Base-by-base conservation (phyloP, 2,113 vertebrate species). In the Cyanoderma ruficeps region DNA sequence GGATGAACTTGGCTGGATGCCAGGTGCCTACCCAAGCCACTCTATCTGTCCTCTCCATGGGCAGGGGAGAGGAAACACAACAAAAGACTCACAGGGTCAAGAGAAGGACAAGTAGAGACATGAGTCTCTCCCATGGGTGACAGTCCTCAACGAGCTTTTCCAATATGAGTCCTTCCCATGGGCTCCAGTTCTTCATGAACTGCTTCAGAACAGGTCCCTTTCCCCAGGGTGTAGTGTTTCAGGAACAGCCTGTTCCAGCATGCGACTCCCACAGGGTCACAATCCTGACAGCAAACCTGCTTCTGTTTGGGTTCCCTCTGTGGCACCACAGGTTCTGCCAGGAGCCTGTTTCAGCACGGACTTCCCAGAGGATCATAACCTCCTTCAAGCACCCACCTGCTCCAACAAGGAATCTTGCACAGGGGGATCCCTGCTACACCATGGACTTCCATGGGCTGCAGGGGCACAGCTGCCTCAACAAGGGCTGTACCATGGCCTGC, bases 121-220 rank as follows among this genome's bases (percentile, higher is more conserved):
- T 21, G 30, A 10, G 18, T 64, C 14, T 64, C 11, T 75, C 35
- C 16, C 42, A 46, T 0, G 1, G 31, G 37, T 1, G 0, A 42
- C 30, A 55, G 50, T 20, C 39, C 21, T 72, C 30, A 30, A 35
- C 15, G 21, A 15, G 33, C 56, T 57, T 57, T 31, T 22, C 55
- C 55, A 56, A 22, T 13, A 10, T 13, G 35, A 31, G 47, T 31
- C 47, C 68, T 70, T 53, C 15, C 37, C 69, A 33, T 6, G 21
- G 69, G 37, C 68, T 31, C 35, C 35, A 41, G 35, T 6, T 50
- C 68, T 52, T 31, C 27, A 23, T 31, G 10, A 70, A 23, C 10
- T 50, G 19, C 35, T 31, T 20, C 49, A 70, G n/a, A 49, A 69
- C 14, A 21, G 15, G 37, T 53, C 37, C 28, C 28, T 18, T 52